Conservation (phyloP, 2,888 invertebrate genomes). For the Ophonus ardosiacus region DNA sequence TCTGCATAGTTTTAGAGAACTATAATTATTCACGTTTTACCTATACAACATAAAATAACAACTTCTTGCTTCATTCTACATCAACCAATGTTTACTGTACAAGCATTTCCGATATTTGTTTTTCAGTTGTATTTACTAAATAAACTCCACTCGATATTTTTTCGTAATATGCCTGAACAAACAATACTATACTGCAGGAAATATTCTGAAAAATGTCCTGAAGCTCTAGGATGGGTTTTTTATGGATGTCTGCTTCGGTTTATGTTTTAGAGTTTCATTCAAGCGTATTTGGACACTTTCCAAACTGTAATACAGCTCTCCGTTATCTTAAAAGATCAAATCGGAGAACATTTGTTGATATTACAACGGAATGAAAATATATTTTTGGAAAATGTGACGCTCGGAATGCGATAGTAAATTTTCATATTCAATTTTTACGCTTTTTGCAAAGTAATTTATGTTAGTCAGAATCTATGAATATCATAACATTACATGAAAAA, state of each 20-base stretch:
- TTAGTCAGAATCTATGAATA: not conserved
- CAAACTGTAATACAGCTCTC: constrained; percentile 31
- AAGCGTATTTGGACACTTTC: constrained; percentile 29
- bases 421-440: not conserved
- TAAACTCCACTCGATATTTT: constrained; percentile 14
- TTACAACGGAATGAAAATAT: constrained; percentile 6
- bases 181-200: not conserved
- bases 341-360: constrained; percentile 14
- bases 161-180: constrained; percentile 29
- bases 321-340: constrained; percentile 16
- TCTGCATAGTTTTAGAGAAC: no score
- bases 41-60: not conserved
- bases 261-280: constrained; percentile 25
- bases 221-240: constrained; percentile 12
- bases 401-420: constrained; percentile 2
- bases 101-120: constrained; percentile 14
- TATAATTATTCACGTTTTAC: no score
- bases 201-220: constrained; percentile 6
- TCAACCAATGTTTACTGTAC: constrained; percentile 9
- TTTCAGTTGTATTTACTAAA: constrained; percentile 24
- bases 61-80: not conserved
- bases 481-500: not conserved
- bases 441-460: constrained; percentile 1
- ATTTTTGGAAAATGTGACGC: constrained; percentile 11
- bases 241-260: constrained; percentile 12